These are phyloP conservation scores for Triops cancriformis DNA, from an alignment of 1,140 invertebrate genomes.

Conservation along the genomic window DNA sequence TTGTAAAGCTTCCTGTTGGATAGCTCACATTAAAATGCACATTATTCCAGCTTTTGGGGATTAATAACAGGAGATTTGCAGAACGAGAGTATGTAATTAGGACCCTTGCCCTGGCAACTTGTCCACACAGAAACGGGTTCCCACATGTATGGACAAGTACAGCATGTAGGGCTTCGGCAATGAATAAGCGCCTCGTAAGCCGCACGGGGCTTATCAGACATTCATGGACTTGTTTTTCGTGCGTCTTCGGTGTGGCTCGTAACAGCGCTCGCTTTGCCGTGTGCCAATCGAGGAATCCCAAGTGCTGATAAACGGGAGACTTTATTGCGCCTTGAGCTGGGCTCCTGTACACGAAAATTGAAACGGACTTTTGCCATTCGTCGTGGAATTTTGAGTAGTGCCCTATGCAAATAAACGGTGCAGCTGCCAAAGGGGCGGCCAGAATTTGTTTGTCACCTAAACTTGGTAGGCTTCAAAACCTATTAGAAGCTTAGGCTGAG, in stretches of 20 bases:
- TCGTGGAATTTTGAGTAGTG: too few relatives aligned
- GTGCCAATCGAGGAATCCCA: too few relatives aligned
- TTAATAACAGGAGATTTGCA: conserved; percentile 7
- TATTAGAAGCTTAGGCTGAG: neutral
- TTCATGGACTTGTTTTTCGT: neutral
- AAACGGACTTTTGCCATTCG: too few relatives aligned
- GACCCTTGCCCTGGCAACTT: neutral
- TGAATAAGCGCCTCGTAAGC: neutral
- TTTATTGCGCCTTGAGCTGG: too few relatives aligned
- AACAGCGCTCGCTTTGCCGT: too few relatives aligned
- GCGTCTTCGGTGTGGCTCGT: too few relatives aligned
- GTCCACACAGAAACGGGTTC: neutral
- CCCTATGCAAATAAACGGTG: too few relatives aligned
- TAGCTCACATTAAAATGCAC: neutral
- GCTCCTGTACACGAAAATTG: too few relatives aligned
- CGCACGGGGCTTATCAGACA: neutral
- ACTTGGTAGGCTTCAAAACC: neutral
- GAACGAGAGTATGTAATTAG: neutral
- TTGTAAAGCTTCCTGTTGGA: neutral
- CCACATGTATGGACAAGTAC: neutral
- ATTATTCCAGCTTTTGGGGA: neutral
- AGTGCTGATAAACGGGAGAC: too few relatives aligned
- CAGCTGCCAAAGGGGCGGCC: neutral
- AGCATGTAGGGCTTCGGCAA: neutral
- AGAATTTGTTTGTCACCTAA: neutral